Conservation (phyloP, 2,888 invertebrate species). For the Erannis defoliaria region DNA sequence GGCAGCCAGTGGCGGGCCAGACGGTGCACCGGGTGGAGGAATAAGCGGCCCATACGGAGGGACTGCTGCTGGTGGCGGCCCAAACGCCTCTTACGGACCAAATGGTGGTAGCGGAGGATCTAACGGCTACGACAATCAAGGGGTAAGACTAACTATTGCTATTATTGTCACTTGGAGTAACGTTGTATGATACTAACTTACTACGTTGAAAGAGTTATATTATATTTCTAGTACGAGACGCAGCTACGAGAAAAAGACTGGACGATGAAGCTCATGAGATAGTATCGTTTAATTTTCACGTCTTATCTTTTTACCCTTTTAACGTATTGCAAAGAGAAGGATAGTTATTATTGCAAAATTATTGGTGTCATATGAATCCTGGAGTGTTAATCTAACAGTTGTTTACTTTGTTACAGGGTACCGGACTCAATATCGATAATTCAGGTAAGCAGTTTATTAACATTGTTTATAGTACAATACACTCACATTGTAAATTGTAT, state of each 20-base stretch:
- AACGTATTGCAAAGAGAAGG: too few species aligned
- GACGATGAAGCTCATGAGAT: too few species aligned
- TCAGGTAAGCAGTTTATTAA: constrained; percentile 43
- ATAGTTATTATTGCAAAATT: too few species aligned
- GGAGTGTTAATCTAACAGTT: neutral
- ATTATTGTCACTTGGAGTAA: neutral
- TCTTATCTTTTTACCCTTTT: too few species aligned
- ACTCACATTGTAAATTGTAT: neutral
- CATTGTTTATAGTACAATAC: neutral
- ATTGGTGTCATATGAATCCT: too few species aligned
- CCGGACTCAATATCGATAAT: constrained; percentile 41
- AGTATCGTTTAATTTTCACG: too few species aligned
- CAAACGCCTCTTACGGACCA: constrained; percentile 6
- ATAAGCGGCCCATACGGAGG: constrained; percentile 24
- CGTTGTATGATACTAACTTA: neutral
- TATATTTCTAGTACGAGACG: too few species aligned
- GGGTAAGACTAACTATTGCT: constrained; percentile 47
- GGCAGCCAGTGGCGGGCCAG: constrained; percentile 1
- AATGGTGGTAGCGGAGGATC: neutral
- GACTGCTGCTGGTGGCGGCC: neutral
- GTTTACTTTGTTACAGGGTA: constrained; percentile 44
- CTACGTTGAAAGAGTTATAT: neutral
- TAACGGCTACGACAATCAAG: constrained; percentile 41
- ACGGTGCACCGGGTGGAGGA: constrained; percentile 24
- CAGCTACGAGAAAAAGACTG: too few species aligned